Evolutionary conservation across 2,888 invertebrate genomes (phyloP), one percentile per base, ranked within the genome.

Genomic region (Noctua comes): DNA sequence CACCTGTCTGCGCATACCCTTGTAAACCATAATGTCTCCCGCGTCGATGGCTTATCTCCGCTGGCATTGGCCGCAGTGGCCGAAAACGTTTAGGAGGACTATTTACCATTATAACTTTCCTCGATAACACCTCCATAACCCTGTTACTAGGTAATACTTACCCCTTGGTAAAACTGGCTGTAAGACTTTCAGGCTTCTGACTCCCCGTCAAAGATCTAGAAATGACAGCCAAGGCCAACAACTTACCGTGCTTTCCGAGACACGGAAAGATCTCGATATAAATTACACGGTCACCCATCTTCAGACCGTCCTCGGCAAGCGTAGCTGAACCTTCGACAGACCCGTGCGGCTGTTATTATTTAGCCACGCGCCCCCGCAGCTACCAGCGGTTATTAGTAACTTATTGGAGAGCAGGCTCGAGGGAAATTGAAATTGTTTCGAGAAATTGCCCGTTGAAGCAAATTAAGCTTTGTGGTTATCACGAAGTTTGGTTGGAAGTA

Each of bases 391-490:
- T 62, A 73, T 73, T 79, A 69, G 43, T 5, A 31, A 27, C 3
- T 66, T 62, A 68, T 68, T 66, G 31, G 68, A 65, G 43, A 27
- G 36, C 27, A 48, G 51, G 54, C 54, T 65, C 65, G 1, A 8
- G 40, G 68, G 65, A 80, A 79, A 70, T 70, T 70, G 74, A 51
- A 79, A 79, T 74, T 79, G 69, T 74, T 79, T 65, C 40, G 21
- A n/a, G 64, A n/a, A 73, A 54, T 18, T 72, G 43, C 59, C 36
- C n/a, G 40, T 31, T 21, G 51, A 4, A 31, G 24, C 27, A 8
- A n/a, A 64, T 68, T 10, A 18, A 6, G 40, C 66, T 43, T 64
- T 51, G 66, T 40, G 77, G 69, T 76, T 31, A n/a, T 40, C 51
- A 18, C 48, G 31, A 31, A 43, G 51, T 31, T 51, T 16, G 54